phyloP scores from a whole-genome alignment of 2,113 vertebrate species.

The Thalassarche chlororhynchos region DNA sequence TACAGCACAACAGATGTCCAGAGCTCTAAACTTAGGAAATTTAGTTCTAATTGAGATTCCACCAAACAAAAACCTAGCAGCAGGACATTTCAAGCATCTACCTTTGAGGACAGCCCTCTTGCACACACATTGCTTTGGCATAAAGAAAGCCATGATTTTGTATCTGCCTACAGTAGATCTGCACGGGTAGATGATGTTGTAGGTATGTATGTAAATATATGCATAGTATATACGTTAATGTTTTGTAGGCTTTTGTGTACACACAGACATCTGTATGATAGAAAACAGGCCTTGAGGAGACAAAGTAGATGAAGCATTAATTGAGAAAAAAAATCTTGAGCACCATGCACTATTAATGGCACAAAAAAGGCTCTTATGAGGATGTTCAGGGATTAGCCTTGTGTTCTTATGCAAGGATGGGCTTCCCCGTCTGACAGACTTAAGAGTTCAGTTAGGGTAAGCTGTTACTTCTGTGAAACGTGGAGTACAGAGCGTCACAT shows the following conservation, averaged over 20 bases:
- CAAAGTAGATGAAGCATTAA: background rate
- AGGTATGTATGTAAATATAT: background rate
- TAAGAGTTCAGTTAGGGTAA: conserved; percentile 11
- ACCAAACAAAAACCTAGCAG: background rate
- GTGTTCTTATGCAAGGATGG: conserved; percentile 1
- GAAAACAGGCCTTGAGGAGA: background rate
- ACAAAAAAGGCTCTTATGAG: conserved; percentile 26
- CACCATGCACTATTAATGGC: conserved; percentile 1
- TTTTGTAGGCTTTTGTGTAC: background rate
- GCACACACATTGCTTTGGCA: background rate
- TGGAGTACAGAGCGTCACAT: background rate
- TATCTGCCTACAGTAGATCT: background rate
- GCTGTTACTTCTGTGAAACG: background rate
- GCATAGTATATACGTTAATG: background rate
- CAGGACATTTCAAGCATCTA: background rate
- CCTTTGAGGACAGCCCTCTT: background rate
- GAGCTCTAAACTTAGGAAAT: background rate
- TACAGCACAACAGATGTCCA: background rate
- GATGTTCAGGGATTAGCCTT: conserved; percentile 28
- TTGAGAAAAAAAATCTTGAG: background rate
- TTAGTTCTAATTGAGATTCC: background rate
- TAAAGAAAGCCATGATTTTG: background rate
- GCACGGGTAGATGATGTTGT: fast-evolving
- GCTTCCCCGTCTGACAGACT: background rate
- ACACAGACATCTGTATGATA: background rate